Percentiles rank a stretch among this genome's conserved stretches.
phyloP scores from a whole-genome alignment of 2,797 vertebrate genomes.

The Enteromius anoplus region DNA sequence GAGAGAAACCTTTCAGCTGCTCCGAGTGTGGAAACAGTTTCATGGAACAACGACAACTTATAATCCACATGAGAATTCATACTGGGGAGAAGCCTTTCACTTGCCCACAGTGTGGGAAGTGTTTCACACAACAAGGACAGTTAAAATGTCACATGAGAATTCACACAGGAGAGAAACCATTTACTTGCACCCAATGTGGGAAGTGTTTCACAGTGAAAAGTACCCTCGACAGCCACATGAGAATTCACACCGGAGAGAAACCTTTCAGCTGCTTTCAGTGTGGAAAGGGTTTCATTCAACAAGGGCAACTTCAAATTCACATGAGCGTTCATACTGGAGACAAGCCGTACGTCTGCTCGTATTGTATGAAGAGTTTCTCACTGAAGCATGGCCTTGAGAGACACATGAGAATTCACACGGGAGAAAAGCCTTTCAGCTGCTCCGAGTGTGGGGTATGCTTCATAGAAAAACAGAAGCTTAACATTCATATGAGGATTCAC shows the following conservation, averaged over 20 bases:
- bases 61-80: constrained; percentile 23
- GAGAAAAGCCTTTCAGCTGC: not conserved
- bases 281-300: constrained; percentile 14
- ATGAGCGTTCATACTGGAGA: not conserved
- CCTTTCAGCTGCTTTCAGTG: not conserved
- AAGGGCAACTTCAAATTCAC: constrained; percentile 1
- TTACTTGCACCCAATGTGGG: not conserved
- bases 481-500: constrained; percentile 5
- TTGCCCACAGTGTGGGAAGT: not conserved
- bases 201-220: not conserved
- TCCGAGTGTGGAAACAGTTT: constrained; percentile 1
- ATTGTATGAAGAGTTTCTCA: constrained; percentile 9
- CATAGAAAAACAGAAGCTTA: not conserved
- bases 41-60: not conserved
- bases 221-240: not conserved
- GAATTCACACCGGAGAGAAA: constrained; percentile 3
- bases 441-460: not conserved
- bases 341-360: not conserved
- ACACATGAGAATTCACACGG: not conserved
- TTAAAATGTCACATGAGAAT: constrained; percentile 13
- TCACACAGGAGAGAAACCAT: not conserved
- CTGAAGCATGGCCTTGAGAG: constrained; percentile 9
- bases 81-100: constrained; percentile 10
- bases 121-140: constrained; percentile 21
- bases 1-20: constrained; percentile 13